Evolutionary conservation across 2,113 vertebrate species (phyloP), one percentile per base, ranked within the genome.

Genomic region (Crypturellus undulatus): DNA sequence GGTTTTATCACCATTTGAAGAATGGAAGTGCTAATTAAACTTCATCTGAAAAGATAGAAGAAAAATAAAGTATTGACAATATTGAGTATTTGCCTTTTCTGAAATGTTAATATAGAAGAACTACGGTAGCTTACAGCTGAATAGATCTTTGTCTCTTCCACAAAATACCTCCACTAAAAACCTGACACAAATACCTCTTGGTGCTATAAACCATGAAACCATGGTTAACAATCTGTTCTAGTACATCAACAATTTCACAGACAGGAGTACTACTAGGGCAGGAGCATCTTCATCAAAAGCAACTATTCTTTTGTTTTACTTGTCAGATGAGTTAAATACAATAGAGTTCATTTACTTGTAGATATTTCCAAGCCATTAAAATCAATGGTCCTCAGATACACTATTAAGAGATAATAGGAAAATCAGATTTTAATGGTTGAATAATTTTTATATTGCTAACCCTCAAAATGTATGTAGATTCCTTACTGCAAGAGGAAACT

Each of bases 121-220:
- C 11, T 2, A 49, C 6, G 5, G 45, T 36, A 91, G 81, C 47
- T 15, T 40, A 84, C 15, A n/a, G 5, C 9, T 51, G 34, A 91
- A 72, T 5, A 72, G 10, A 64, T 19, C 19, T 83, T 63, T 26
- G 6, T n/a, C 34, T 62, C 17, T 56, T 72, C 82, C 47, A 79
- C 71, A 80, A 80, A 68, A 6, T 0, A 42, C 7, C 10, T 47
- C 8, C 38, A 75, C 75, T 17, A 11, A 64, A 89, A 89, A 72
- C 30, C 32, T 4, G 36, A 42, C 43, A 34, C 5, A 6, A 17
- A 24, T 32, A 68, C 0, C 1, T 3, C n/a, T 68, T 1, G 0
- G 16, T 89, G 21, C 28, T 59, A 51, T 2, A 71, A 45, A 19
- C 8, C 54, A 24, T 24, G 25, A 12, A 42, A 54, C 13, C 42